Evolutionary conservation across 2,888 invertebrate species (phyloP), one percentile per base, ranked within the genome.

Genomic region (Drosophila nigricruria): DNA sequence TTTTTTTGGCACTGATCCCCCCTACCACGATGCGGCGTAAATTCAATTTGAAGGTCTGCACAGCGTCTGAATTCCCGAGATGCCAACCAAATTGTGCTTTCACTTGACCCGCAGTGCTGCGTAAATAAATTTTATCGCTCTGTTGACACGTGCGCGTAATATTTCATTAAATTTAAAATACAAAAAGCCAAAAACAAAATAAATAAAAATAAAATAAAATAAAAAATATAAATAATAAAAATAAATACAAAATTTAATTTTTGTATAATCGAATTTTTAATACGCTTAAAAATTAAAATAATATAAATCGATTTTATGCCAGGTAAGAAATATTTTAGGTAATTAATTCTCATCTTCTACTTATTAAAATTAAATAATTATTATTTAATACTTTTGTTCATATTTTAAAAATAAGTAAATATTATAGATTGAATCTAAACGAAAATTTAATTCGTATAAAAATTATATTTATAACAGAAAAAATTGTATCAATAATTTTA

Each of bases 61-160:
- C 71, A 76, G 74, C 69, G 64, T 68, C 62, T 47, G 65, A 68
- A 77, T 77, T 77, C 78, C 78, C 70, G 76, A 78, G 68, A 79
- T 72, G 70, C 80, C 73, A 70, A 72, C 85, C 85, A 89, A 87
- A 87, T 84, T 88, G 88, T 84, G 91, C 91, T 91, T 91, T 91
- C 91, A 91, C 91, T 91, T 91, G 91, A 91, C 91, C 91, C 81
- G 90, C 81, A 82, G 88, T 76, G 87, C 90, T 90, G 89, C 90
- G 84, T 86, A 87, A 83, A 91, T 91, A 91, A 91, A 91, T 91
- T 91, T 79, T 83, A 87, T 87, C 84, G 79, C 89, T 67, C 73
- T 72, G 87, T 84, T 87, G 86, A 87, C 86, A 87, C 86, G 86
- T 87, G 86, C 86, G 89, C 84, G 82, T 88, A 84, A 87, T 87